phyloP scores from a whole-genome alignment of 1,140 invertebrate genomes.

The Anthonomus grandis region DNA sequence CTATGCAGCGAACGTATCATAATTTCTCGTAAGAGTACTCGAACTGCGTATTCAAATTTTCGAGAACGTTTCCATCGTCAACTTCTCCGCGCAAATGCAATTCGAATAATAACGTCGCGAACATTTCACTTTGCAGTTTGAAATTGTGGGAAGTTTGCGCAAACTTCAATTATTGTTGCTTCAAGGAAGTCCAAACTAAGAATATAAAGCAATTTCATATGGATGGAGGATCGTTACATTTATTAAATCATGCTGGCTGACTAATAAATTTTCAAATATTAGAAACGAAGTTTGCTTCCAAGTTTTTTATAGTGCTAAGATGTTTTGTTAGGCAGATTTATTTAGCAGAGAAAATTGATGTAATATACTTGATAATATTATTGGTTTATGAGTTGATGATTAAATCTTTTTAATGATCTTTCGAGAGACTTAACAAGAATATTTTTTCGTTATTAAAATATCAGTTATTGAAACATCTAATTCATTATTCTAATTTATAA shows the following conservation, averaged over 20 bases:
- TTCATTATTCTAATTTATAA: too few species aligned
- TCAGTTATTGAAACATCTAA: too few species aligned
- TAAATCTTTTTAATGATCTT: too few species aligned
- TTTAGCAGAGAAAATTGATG: too few species aligned
- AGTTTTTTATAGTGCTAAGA: slow-evolving; percentile 16
- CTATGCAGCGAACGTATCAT: too few species aligned
- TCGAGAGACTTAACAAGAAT: too few species aligned
- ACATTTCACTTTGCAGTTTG: slow-evolving; percentile 34
- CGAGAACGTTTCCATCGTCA: too few species aligned
- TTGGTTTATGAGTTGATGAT: too few species aligned
- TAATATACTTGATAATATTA: too few species aligned
- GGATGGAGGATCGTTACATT: slow-evolving; percentile 12
- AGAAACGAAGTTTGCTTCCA: slow-evolving; percentile 17
- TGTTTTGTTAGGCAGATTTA: slow-evolving; percentile 12
- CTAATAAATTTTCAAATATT: slow-evolving; percentile 27
- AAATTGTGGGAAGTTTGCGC: slow-evolving; percentile 27
- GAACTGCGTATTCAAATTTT: too few species aligned
- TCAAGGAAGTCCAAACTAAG: slow-evolving; percentile 28
- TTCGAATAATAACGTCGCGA: slow-evolving; percentile 26
- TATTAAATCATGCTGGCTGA: slow-evolving; percentile 10
- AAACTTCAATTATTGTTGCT: slow-evolving; percentile 35
- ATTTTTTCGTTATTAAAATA: too few species aligned
- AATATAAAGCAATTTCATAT: slow-evolving; percentile 27
- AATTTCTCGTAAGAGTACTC: too few species aligned
- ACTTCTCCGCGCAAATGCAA: slow-evolving; percentile 11